A percentile compares a stretch with the other conserved stretches of the same genome.
These are phyloP conservation scores for Lucinisca nassula DNA, from an alignment of 2,888 invertebrate species.

Conservation along the genomic window DNA sequence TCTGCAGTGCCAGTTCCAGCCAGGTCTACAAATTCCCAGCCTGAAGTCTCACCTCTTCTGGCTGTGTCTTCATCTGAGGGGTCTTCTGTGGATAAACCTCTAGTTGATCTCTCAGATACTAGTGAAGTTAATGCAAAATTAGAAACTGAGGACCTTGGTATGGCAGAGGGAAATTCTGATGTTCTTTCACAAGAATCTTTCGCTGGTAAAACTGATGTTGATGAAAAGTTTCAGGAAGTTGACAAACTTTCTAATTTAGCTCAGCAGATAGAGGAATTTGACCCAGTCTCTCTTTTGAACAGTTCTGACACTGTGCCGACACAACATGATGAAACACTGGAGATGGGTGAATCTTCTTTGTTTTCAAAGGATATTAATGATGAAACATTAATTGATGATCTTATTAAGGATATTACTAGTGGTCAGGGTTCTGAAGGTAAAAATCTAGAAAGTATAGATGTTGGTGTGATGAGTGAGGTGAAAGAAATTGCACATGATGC, in stretches of 20 bases:
- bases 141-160: background rate
- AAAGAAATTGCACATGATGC: slow-evolving; percentile 7
- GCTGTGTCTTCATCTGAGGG: background rate
- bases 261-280: slow-evolving; percentile 65
- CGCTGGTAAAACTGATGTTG: background rate
- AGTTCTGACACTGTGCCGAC: background rate
- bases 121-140: background rate
- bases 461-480: slow-evolving; percentile 21
- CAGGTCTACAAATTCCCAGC: background rate
- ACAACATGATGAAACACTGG: background rate
- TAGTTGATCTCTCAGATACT: slow-evolving; percentile 26
- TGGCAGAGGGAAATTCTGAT: background rate
- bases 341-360: background rate
- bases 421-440: background rate
- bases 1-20: background rate
- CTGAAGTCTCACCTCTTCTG: background rate
- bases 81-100: slow-evolving; percentile 41
- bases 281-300: slow-evolving; percentile 37
- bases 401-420: slow-evolving; percentile 34
- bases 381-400: slow-evolving; percentile 58
- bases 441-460: slow-evolving; percentile 1
- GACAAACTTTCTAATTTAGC: slow-evolving; percentile 54
- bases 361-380: slow-evolving; percentile 54
- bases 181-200: background rate
- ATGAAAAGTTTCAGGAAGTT: background rate